Base-by-base conservation (phyloP, 2,113 vertebrate species). In the Platichthys flesus region DNA sequence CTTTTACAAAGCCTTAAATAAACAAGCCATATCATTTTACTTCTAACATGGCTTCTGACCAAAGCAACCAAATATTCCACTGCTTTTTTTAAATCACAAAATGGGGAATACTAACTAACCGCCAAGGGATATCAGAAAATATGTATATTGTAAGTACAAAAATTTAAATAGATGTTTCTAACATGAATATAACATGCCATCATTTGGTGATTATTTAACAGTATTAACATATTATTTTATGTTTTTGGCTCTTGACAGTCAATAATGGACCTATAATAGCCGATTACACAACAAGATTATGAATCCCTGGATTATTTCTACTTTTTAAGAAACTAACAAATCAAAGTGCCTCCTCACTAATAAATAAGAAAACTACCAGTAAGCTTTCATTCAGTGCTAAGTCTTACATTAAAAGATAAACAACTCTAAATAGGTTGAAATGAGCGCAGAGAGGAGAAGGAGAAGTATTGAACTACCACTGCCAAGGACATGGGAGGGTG, bases 401-500 rank as follows among this genome's bases (percentile, higher is more conserved):
- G 24, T 57, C 23, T 55, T 1, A 65, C 9, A 23, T 58, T 45
- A 74, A 73, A 71, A 21, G 55, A 77, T 23, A 37, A 67, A 64
- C 54, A 76, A 64, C 8, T 21, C 45, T 21, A 26, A 67, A 65
- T 35, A 58, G 67, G 12, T 62, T 68, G 5, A 37, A 71, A 40
- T 51, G 35, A 35, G 21, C 40, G 15, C 9, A 47, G 23, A 64
- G 68, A 61, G 42, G 62, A 73, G 42, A 72, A 20, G 16, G 52
- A 26, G 35, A 59, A 61, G 59, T 63, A 85, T 82, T 85, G 64
- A 85, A 78, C 76, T 71, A 55, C 49, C 42, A 55, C 47, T 14
- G 31, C 66, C 72, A 82, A 87, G 83, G 83, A 86, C 81, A 81
- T 63, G 59, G 76, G 62, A 75, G 69, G 67, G 66, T 40, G 76